Evolutionary conservation across 2,113 vertebrate genomes (phyloP).

Genomic region (Mustela lutreola): DNA sequence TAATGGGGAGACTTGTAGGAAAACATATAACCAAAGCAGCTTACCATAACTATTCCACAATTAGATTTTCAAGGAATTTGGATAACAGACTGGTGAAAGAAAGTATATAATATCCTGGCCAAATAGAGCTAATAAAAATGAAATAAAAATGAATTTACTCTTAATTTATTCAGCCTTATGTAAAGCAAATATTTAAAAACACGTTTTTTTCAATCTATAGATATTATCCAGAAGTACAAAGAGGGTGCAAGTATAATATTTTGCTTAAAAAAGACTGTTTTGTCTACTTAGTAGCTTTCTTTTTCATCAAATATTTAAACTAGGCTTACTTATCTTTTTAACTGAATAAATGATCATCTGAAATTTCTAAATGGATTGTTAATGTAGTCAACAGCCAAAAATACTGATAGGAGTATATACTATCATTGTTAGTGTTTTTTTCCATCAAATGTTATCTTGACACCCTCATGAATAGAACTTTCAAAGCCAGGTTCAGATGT

Average conservation of each 20-base stretch:
- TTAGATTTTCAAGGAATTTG: background rate
- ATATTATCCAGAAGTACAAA: background rate
- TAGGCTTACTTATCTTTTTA: background rate
- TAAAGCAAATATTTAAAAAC: background rate
- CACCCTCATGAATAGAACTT: background rate
- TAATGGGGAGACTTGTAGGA: background rate
- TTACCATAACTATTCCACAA: background rate
- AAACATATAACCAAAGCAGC: background rate
- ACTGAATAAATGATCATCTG: background rate
- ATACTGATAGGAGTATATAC: background rate
- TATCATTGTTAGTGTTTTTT: background rate
- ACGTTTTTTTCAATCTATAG: background rate
- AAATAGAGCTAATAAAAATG: background rate
- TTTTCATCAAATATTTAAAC: conserved; percentile 1
- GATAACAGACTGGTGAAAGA: background rate
- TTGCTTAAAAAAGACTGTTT: background rate
- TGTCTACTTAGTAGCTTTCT: background rate
- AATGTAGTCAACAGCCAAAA: background rate
- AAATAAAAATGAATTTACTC: background rate
- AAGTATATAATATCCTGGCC: background rate
- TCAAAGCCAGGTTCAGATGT: background rate
- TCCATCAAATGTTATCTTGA: background rate
- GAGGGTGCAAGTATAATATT: background rate
- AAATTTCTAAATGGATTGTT: background rate
- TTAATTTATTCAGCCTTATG: background rate